Evolutionary conservation across 2,797 vertebrate genomes (phyloP).

Genomic region (Amblyopsis hoosieri): DNA sequence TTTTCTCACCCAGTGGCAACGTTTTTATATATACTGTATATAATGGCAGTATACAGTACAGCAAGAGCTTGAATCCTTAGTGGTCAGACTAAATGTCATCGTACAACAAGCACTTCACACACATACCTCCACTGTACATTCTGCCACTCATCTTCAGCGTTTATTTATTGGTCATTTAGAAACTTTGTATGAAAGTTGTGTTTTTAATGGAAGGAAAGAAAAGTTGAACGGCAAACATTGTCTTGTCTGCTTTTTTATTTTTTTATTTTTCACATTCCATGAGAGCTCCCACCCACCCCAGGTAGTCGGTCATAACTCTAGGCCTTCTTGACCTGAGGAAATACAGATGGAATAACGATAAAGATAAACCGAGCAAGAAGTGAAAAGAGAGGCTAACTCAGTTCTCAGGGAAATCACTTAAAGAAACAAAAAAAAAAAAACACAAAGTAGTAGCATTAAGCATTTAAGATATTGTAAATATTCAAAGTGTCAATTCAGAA

Average conservation of each 20-base stretch:
- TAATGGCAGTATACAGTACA: conserved; percentile 39
- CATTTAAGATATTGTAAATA: conserved; percentile 99
- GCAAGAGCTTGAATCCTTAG: conserved; percentile 50
- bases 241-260: conserved; percentile 40
- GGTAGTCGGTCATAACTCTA: conserved; percentile 57
- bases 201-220: conserved; percentile 1
- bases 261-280: conserved; percentile 59
- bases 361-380: conserved; percentile 80
- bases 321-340: conserved; percentile 54
- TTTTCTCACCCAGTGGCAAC: conserved; percentile 31
- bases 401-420: conserved; percentile 99
- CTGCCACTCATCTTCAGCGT: conserved; percentile 59
- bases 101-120: conserved; percentile 79
- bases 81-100: conserved; percentile 48
- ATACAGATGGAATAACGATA: conserved; percentile 57
- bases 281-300: conserved; percentile 39
- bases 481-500: conserved; percentile 97
- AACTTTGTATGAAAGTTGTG: conserved; percentile 38
- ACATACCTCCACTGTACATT: conserved; percentile 68
- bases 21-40: conserved; percentile 20
- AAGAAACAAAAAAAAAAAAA: conserved; percentile 88
- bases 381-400: conserved; percentile 82
- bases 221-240: conserved; percentile 36
- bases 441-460: conserved; percentile 85
- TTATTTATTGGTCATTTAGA: conserved; percentile 64